A percentile compares a stretch with the other conserved stretches of the same genome.
Conservation (phyloP, 2,797 vertebrate genomes). For the Ateles fusciceps region DNA sequence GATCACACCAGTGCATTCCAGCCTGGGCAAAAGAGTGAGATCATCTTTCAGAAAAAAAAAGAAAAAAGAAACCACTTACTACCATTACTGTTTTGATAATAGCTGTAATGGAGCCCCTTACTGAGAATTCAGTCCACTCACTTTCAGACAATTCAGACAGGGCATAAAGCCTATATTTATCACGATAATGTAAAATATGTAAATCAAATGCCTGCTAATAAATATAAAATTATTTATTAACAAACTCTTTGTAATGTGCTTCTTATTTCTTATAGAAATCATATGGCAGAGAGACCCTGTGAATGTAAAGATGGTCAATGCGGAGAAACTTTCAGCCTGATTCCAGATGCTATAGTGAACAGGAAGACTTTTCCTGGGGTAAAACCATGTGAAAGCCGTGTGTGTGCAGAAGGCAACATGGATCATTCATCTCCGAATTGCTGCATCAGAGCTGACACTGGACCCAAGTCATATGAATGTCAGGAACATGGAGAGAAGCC, state of each 20-base stretch:
- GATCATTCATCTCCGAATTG: neutral
- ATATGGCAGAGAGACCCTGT: no score
- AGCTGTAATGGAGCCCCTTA: neutral
- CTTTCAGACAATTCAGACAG: neutral
- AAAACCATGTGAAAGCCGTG: neutral
- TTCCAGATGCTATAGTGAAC: no score
- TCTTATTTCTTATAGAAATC: no score
- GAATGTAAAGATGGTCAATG: no score
- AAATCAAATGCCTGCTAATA: no score
- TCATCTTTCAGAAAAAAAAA: neutral
- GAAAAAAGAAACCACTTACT: neutral
- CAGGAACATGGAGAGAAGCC: neutral
- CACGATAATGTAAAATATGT: neutral
- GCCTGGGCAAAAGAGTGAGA: neutral
- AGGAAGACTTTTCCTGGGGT: no score
- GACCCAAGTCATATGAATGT: neutral
- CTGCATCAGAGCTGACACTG: neutral
- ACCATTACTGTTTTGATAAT: neutral
- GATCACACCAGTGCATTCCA: neutral
- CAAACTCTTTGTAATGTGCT: no score
- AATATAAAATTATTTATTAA: no score
- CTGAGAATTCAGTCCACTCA: neutral
- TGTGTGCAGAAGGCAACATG: neutral
- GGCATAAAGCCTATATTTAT: neutral
- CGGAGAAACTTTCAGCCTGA: no score